Evolutionary conservation across 2,797 vertebrate species (phyloP).

Genomic region (Taenioides sp.): DNA sequence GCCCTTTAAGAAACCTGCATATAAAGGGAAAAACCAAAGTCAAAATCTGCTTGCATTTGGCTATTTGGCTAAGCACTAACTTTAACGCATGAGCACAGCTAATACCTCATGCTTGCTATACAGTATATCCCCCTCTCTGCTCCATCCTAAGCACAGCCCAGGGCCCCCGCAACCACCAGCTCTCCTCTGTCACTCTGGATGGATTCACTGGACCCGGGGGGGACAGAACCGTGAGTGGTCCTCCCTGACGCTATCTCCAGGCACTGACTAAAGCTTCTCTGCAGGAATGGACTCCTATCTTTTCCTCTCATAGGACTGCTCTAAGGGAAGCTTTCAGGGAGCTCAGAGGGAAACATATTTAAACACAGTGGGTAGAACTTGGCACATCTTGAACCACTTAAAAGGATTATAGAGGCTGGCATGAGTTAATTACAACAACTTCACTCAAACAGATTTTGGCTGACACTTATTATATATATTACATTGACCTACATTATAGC

Average conservation of each 20-base stretch:
- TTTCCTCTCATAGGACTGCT: conserved; percentile 52
- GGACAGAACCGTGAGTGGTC: conserved; percentile 19
- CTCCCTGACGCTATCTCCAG: conserved; percentile 50
- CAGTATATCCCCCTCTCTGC: not conserved
- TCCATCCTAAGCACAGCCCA: conserved; percentile 19
- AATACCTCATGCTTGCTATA: not conserved
- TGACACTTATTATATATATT: not conserved
- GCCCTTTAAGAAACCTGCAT: too few species aligned
- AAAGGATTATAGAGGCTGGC: not conserved
- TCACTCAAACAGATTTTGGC: not conserved
- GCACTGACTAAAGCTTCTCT: conserved; percentile 51
- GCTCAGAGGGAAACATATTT: not conserved
- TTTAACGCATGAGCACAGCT: not conserved
- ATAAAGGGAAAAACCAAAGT: too few species aligned
- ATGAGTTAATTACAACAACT: conserved; percentile 2
- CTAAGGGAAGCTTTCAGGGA: not conserved
- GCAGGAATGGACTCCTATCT: conserved; percentile 47
- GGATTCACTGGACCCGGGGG: conserved; percentile 51
- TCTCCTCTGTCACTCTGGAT: conserved; percentile 61
- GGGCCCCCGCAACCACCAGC: conserved; percentile 36
- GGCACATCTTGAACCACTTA: conserved; percentile 8
- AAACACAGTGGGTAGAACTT: conserved; percentile 5
- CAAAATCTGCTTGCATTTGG: not conserved
- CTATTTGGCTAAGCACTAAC: not conserved
- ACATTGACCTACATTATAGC: not conserved